Conservation (phyloP, 2,797 vertebrate genomes). For the Miichthys miiuy region DNA sequence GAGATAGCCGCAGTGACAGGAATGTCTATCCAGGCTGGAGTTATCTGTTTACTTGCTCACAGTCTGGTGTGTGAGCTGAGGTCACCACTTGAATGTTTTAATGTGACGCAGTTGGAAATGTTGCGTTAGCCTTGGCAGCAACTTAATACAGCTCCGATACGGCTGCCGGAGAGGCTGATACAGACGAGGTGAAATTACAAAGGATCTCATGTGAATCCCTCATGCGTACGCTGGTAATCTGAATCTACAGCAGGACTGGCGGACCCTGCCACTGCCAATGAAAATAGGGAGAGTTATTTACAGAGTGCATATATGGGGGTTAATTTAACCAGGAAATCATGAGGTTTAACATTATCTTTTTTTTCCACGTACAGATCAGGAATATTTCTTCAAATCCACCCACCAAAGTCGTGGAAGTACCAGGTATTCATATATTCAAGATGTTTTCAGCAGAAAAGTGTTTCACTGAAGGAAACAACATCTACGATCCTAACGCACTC, state of each 20-base stretch:
- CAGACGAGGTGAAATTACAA: too few species aligned
- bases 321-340: neutral
- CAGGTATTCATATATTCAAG: constrained; percentile 67
- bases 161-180: too few species aligned
- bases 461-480: neutral
- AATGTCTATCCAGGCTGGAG: too few species aligned
- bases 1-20: too few species aligned
- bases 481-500: neutral
- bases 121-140: too few species aligned
- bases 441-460: neutral
- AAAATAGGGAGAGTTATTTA: neutral
- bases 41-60: too few species aligned
- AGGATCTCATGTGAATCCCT: too few species aligned
- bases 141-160: too few species aligned
- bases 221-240: too few species aligned
- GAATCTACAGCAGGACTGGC: too few species aligned
- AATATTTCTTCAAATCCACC: constrained; percentile 67
- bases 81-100: neutral
- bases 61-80: too few species aligned
- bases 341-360: neutral
- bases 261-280: neutral
- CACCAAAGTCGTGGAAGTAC: constrained; percentile 70
- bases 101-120: too few species aligned
- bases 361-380: constrained; percentile 69
- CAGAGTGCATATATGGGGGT: neutral